Evolutionary conservation across 2,113 vertebrate genomes (phyloP), one percentile per base, ranked within the genome.

Genomic region (Planiliza haematocheilus): DNA sequence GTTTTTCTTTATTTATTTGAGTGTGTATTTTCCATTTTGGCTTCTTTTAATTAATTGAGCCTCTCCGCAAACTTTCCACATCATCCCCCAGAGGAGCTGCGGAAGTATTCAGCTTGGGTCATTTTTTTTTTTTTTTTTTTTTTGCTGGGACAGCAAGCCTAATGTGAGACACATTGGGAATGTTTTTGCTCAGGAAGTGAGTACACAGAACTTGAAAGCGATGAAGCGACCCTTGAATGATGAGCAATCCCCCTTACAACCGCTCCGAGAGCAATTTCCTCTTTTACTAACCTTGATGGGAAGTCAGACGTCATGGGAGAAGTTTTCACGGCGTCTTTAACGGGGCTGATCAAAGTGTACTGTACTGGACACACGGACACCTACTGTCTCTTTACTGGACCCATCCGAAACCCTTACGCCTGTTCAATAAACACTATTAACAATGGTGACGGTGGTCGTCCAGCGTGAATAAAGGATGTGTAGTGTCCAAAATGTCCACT

Each of bases 201-300:
- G 38, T 8, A 1, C 2, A 46, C 61, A 70, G 51, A 73, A 48
- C 58, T 24, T 70, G 42, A 76, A 59, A 49, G 55, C 34, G 17
- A 50, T 63, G 53, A 85, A 78, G 67, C 81, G 60, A 42, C 72
- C 85, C 86, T 83, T 84, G 74, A 86, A 69, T 57, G 59, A 72
- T 71, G 70, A 81, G 36, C 78, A 82, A 85, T 69, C 68, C 58
- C 61, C 81, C 79, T 73, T 64, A 12, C 11, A 49, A 64, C 78
- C 64, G 64, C 73, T 84, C 81, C 79, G 74, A 73, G 64, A 63
- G 76, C 48, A 77, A 62, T 86, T 82, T 86, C 64, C 75, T 82
- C 62, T 87, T 84, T 83, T 82, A 83, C 82, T 84, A 79, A 77
- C 83, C 75, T 81, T 70, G 69, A 87, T 82, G 72, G 71, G 79